Evolutionary conservation across 1,140 invertebrate species (phyloP), one percentile per base, ranked within the genome.

Genomic region (Listronotus oregonensis): DNA sequence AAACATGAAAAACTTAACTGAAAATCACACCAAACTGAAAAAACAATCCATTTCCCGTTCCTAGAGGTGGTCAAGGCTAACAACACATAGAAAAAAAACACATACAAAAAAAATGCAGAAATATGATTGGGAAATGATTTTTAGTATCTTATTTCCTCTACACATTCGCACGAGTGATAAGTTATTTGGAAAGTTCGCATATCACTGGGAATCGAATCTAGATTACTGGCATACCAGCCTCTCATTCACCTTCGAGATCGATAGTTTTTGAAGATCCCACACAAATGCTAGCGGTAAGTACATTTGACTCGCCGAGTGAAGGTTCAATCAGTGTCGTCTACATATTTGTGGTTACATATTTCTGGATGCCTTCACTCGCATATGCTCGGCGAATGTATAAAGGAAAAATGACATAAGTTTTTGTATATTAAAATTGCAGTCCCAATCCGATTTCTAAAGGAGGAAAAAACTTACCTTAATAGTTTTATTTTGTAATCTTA

Each of bases 401-500:
- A 27, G 21, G 21, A 27, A 27, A 27, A 27, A 27, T 27, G 5
- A 27, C 5, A 27, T 3, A 27, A 27, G 21, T 27, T 27, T 3
- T 27, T 27, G 5, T 4, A 37, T 37, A 37, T 12, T 12, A 37
- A 37, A 1, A 4, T 37, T 10, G 8, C 3, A 14, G 27, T 64
- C 62, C 62, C 62, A 64, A 64, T 64, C 62, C 40, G 52, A 64
- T 56, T 64, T 57, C 62, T 42, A 63, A 55, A 18, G 14, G 15
- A 51, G 12, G 34, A 62, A 74, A 52, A 44, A 58, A 58, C 81
- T 77, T 82, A 97, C 97, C 90, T 99, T 99, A 75, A 99, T 99
- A 32, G 96, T 98, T 88, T 99, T 99, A 83, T 99, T 99, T 83
- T 99, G 96, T 69, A 99, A 86, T 73, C 96, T 86, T 63, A 99